Evolutionary conservation across 1,140 invertebrate species (phyloP), one percentile per base, ranked within the genome.

Genomic region (Polypedilum pembai): DNA sequence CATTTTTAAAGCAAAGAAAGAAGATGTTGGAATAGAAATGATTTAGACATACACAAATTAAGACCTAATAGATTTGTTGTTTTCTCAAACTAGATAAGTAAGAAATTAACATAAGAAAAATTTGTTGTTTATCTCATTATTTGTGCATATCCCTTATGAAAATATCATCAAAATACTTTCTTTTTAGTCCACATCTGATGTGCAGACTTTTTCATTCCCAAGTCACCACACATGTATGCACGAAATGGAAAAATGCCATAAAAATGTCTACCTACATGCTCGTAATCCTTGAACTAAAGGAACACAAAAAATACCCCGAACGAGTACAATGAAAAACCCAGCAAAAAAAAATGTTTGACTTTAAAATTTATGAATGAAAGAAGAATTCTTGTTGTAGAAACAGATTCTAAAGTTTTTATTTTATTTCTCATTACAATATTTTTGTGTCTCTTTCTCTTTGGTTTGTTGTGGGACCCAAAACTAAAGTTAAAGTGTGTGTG

Each of bases 361-460:
- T 69, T 18, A 69, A 69, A 20, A 20, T 69, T 69, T 69, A 69
- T 69, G 65, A 69, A 69, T 69, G 65, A 69, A 69, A 69, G 8
- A 69, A 69, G 18, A 21, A 69, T 69, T 69, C 65, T 69, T 69
- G 8, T 20, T n/a, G 65, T 18, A 69, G 7, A 69, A 69, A 20
- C 65, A 56, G 45, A 56, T 12, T 56, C 15, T 56, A 10, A 10
- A 17, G 63, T n/a, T 66, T 12, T 66, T 66, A 17, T 69, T 69
- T 33, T 15, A n/a, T 56, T 56, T 56, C 45, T 56, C 45, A 56
- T 56, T 56, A 56, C 45, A 56, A 15, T 56, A 56, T 56, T 33
- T 33, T 33, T 56, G 45, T 56, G 45, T 56, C 45, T 56, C 45
- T 56, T 56, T 56, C n/a, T 45, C 45, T 56, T 56, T 56, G 12